Base-by-base conservation (phyloP, 2,797 vertebrate species). In the Forpus xanthops region DNA sequence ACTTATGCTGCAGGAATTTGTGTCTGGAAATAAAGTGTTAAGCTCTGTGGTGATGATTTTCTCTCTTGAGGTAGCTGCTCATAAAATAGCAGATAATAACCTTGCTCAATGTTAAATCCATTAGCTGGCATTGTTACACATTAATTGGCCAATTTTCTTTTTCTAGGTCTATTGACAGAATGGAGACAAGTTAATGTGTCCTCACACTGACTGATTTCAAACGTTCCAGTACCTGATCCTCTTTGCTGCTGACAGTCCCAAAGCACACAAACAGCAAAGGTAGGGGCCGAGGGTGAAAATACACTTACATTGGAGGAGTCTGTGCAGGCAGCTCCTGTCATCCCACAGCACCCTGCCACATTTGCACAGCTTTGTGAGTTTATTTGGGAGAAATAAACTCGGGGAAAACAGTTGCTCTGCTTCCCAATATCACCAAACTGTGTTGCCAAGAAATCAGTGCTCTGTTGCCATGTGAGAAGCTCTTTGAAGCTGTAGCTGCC, bases 71-170 rank as follows among this genome's bases (percentile, higher is more conserved):
- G 65, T 90, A 79, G 74, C 90, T 85, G 61, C 74, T 96, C 52
- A 83, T 89, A 86, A 90, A 90, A 70, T 25, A 89, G 77, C 91
- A 95, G 93, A 84, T 88, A 95, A 94, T 88, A 84, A 80, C 93
- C 94, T 94, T 74, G 79, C 68, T 89, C 85, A 91, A 9, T 81
- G 89, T 93, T 96, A 91, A 94, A 94, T 39, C 86, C 93, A 88
- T 95, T 94, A 88, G 84, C 93, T 77, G 52, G 80, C 93, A 88
- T 74, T 86, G 61, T 94, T 94, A 62, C n/a, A 44, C 55, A 27
- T 91, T 96, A 97, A 96, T 97, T 95, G 93, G 85, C 71, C 95
- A 95, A 96, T 96, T 97, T 96, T 67, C 90, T 77, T 94, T 94
- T 96, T 97, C 93, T 74, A 77, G 79, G 37, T 75, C 42, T 90